Conservation (phyloP, 2,888 invertebrate species). For the Tridacna gigas region DNA sequence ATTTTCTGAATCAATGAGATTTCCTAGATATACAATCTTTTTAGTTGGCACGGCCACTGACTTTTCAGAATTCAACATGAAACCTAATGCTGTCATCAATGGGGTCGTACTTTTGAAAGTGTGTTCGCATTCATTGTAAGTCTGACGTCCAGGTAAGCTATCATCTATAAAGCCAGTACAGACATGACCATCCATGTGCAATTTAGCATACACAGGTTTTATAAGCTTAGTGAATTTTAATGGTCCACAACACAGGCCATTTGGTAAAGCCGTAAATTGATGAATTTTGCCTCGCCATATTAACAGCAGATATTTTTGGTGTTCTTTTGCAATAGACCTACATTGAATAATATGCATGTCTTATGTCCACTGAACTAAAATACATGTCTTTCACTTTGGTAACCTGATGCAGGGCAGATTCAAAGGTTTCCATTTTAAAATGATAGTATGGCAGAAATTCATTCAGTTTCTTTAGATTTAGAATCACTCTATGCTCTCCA, state of each 20-base stretch:
- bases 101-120: neutral
- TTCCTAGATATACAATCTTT: neutral
- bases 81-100: too few species aligned
- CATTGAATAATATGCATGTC: neutral
- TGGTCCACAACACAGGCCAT: neutral
- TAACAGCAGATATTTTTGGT: neutral
- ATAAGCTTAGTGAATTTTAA: neutral
- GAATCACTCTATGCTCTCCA: neutral
- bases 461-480: neutral
- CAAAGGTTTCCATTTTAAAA: neutral
- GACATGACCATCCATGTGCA: too few species aligned
- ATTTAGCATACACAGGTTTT: neutral
- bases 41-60: neutral
- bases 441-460: too few species aligned
- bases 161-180: too few species aligned
- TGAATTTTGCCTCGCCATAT: neutral
- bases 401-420: neutral
- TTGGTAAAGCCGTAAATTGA: neutral
- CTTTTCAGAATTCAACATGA: neutral
- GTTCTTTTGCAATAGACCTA: neutral
- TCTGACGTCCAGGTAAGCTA: neutral
- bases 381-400: conserved; percentile 4
- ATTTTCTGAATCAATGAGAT: neutral
- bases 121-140: neutral
- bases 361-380: neutral